phyloP scores from a whole-genome alignment of 2,113 vertebrate genomes.

The Xyrauchen texanus region DNA sequence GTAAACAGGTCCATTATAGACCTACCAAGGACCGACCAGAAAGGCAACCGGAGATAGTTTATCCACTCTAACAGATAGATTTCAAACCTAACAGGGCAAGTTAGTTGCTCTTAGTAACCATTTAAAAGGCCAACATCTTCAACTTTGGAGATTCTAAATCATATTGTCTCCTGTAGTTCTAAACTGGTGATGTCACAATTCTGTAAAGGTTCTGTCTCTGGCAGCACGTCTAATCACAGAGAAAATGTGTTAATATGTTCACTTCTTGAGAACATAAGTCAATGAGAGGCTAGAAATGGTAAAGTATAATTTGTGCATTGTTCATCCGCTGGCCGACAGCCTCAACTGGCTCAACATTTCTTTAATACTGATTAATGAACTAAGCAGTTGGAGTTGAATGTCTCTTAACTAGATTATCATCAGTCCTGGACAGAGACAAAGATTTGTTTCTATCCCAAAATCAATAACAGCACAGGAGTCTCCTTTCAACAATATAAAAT shows the following conservation, averaged over 20 bases:
- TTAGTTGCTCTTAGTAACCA: conserved; percentile 1
- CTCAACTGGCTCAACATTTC: not conserved
- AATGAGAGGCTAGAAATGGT: conserved; percentile 1
- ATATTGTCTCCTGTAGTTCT: conserved; percentile 15
- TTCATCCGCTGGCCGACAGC: conserved; percentile 10
- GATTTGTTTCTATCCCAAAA: conserved; percentile 25
- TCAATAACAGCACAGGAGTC: conserved; percentile 16
- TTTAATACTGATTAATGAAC: conserved; percentile 47
- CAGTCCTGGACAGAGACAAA: not conserved
- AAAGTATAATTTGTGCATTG: conserved; percentile 8
- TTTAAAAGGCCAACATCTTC: conserved; percentile 12
- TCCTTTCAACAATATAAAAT: conserved; percentile 38
- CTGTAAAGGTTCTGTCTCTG: conserved; percentile 61
- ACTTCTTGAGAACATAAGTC: not conserved
- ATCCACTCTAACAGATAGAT: conserved; percentile 29
- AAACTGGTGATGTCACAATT: conserved; percentile 33
- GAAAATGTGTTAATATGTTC: conserved; percentile 9
- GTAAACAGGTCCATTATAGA: conserved; percentile 61
- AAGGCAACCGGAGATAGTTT: conserved; percentile 57
- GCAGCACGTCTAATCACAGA: conserved; percentile 50
- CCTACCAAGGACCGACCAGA: conserved; percentile 59
- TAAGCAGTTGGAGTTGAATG: conserved; percentile 30
- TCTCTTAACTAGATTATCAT: conserved; percentile 9
- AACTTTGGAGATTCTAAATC: conserved; percentile 12
- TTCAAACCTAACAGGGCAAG: not conserved